These are phyloP conservation scores for Meloidogyne chitwoodi DNA, from an alignment of 1,140 invertebrate species.

Conservation along the genomic window DNA sequence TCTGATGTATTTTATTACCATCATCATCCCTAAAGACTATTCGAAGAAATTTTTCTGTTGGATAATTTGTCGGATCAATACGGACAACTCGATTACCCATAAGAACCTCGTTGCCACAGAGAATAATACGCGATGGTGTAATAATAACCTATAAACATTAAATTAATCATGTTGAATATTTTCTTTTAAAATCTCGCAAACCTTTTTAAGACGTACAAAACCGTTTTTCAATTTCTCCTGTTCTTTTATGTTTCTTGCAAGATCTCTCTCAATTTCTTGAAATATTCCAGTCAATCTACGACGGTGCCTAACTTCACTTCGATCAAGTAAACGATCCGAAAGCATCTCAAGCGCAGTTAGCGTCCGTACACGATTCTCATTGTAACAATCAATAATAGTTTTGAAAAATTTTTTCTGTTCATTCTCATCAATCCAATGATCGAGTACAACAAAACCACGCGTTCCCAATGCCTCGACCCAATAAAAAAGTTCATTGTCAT, in stretches of 20 bases:
- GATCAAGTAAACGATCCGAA: constrained; percentile 8
- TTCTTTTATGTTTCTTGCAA: neutral
- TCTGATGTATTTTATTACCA: constrained; percentile 6
- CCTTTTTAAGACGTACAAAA: constrained; percentile 13
- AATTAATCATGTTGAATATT: neutral
- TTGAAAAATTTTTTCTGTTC: constrained; percentile 1
- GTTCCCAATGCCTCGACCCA: constrained; percentile 8
- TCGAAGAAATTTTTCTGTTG: constrained; percentile 27
- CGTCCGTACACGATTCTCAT: neutral
- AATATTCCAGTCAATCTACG: constrained; percentile 2
- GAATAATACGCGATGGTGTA: constrained; percentile 31
- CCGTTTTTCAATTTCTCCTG: constrained; percentile 1
- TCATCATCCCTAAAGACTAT: constrained; percentile 38
- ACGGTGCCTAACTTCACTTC: neutral
- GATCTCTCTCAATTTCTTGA: neutral
- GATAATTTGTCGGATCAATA: constrained; percentile 24
- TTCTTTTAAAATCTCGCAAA: neutral
- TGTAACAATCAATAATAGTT: neutral
- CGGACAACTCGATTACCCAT: constrained; percentile 45
- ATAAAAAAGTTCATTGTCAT: constrained; percentile 1
- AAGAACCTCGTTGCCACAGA: constrained; percentile 32
- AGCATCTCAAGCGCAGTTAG: constrained; percentile 14
- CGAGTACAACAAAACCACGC: constrained; percentile 12
- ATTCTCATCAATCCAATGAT: constrained; percentile 4
- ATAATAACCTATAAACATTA: constrained; percentile 35